Evolutionary conservation across 1,140 invertebrate genomes (phyloP), one percentile per base, ranked within the genome.

Genomic region (Dendroctonus valens): DNA sequence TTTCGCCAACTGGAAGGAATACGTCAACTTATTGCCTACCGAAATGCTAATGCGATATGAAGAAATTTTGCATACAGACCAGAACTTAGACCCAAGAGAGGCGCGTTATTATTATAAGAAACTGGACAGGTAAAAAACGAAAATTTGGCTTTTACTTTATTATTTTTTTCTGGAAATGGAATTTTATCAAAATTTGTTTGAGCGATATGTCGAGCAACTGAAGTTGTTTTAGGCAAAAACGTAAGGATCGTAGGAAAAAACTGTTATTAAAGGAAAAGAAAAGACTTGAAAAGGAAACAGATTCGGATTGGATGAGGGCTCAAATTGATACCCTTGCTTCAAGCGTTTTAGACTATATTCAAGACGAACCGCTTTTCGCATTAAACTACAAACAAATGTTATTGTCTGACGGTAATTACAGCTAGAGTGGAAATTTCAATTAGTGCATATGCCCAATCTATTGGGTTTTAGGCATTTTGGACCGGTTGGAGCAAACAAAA

Each of bases 301-400:
- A 67, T 39, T 15, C 61, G 6, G 14, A 68, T 15, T 72, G 67
- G 70, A n/a, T 68, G 11, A 65, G 64, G 40, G 26, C 44, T 7
- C 50, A 71, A 49, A 71, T 74, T 37, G 53, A 59, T 7, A 38
- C 55, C 0, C 65, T 70, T 3, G 62, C 65, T 8, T 39, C 61
- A 7, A 54, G 59, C 0, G 69, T 75, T n/a, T 48, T 74, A 39
- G 54, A 71, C 39, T 74, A 66, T 37, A 65, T 75, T 46, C 53
- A 68, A 46, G 59, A 69, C 37, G 67, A 70, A 51, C 72, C 70
- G 0, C 44, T 70, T 11, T 70, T 70, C 39, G 46, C 65, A 7
- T 59, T 75, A 8, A 74, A 70, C 51, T 74, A 66, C 59, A 73
- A 73, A 52, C 74, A 75, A 63, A 41, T 73, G 53, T 41, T 74